phyloP scores from a whole-genome alignment of 37 sponge, comb jelly and placozoan genomes.

The Aphrocallistes beatrix region DNA sequence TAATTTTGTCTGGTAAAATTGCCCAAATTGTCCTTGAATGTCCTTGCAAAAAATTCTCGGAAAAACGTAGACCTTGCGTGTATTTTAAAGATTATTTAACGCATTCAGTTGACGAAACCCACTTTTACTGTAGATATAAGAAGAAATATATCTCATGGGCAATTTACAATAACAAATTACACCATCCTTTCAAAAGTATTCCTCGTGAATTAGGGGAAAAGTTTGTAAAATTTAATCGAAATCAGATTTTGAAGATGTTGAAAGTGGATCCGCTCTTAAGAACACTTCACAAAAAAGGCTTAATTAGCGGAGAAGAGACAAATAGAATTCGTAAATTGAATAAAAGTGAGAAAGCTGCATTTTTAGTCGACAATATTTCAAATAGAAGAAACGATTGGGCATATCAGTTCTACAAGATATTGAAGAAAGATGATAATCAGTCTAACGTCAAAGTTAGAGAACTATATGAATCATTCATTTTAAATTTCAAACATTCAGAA shows the following conservation, averaged over 20 bases:
- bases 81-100: not conserved
- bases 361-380: not conserved
- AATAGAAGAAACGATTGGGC: slow-evolving; percentile 4
- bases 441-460: not conserved
- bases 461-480: not conserved
- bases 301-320: not conserved
- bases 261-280: not conserved
- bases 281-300: not conserved
- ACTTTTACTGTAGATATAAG: not conserved
- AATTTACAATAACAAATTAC: not conserved
- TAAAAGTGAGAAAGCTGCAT: not conserved
- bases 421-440: not conserved
- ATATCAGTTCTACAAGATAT: not conserved
- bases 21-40: not conserved
- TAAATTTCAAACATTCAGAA: not conserved
- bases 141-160: not conserved
- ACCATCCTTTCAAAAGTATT: not conserved
- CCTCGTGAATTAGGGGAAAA: not conserved
- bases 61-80: not conserved
- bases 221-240: not conserved
- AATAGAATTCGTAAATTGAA: not conserved
- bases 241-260: not conserved
- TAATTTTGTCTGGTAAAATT: not conserved
- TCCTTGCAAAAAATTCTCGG: slow-evolving; percentile 3
- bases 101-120: not conserved